phyloP scores from a whole-genome alignment of 2,113 vertebrate species.

The Poecilia latipinna region DNA sequence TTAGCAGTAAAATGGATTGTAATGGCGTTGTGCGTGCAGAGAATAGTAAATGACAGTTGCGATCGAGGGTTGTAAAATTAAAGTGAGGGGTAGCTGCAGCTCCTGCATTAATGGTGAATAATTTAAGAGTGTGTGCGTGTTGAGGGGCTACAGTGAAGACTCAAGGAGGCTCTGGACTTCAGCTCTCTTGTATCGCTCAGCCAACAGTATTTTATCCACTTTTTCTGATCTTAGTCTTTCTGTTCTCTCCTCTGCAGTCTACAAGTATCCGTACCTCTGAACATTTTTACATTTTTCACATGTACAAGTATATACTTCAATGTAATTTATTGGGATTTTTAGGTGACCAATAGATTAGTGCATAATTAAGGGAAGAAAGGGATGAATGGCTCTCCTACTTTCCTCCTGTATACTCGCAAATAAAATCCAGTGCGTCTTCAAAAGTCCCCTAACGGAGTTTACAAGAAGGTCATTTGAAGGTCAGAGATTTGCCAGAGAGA shows the following conservation, averaged over 20 bases:
- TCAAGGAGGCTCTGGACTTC: constrained; percentile 2
- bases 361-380: neutral
- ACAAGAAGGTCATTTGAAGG: neutral
- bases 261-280: neutral
- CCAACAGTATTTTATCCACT: neutral
- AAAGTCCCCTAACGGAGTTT: neutral
- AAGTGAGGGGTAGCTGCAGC: constrained; percentile 53
- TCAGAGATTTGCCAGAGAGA: neutral
- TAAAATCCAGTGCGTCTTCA: neutral
- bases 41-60: constrained; percentile 36
- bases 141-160: neutral
- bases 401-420: neutral
- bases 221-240: constrained; percentile 1
- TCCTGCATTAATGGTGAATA: constrained; percentile 64
- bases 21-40: constrained; percentile 36
- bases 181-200: constrained; percentile 14
- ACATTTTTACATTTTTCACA: neutral
- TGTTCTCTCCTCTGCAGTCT: neutral
- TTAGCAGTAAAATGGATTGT: constrained; percentile 47
- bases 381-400: neutral
- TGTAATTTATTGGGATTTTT: too few relatives aligned
- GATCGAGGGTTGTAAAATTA: constrained; percentile 49
- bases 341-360: too few relatives aligned
- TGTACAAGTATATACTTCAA: neutral
- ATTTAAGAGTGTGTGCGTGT: constrained; percentile 28